Evolutionary conservation across 2,888 invertebrate genomes (phyloP), one percentile per base, ranked within the genome.

Genomic region (Tromatobia lineatoria): DNA sequence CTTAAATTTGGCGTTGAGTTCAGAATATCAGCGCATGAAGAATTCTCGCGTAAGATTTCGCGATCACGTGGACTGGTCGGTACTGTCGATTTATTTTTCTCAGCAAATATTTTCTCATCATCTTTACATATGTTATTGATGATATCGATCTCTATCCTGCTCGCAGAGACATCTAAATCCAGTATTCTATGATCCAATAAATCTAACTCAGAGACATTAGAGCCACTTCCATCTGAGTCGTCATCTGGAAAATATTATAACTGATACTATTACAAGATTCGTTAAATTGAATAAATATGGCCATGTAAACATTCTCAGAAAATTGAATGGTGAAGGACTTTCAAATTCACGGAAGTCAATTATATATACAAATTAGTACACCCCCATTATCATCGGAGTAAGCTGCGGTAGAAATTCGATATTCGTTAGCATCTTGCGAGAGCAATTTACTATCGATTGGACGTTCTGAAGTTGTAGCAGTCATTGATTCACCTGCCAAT

Each of bases 231-330:
- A 29, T 29, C 64, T 54, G 52, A 38, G 15, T 54, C 76, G 15
- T 18, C 34, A 52, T 76, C 67, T 67, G 47, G 23, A 67, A 67
- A 67, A 67, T 67, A 67, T 67, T 38, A 23, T 23, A 67, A 67
- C 57, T 13, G 42, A 42, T 42, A 42, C 42, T 42, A 42, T 42
- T 42, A 42, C 42, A 42, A 42, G 42, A 42, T 42, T 42, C 42
- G 13, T 42, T 42, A 42, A 42, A 42, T 42, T 42, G 42, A 42
- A 42, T 42, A 42, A 42, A 42, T 42, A 42, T 42, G 13, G 42
- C 13, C 42, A 42, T 42, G 42, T 42, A 42, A 42, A 42, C 42
- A 42, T 11, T 42, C 13, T 42, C 42, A 42, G 42, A 42, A 42
- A 42, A 42, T 42, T 42, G 13, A 42, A 42, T 42, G 13, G 42